Evolutionary conservation across 2,888 invertebrate species (phyloP), one percentile per base, ranked within the genome.

Genomic region (Eretmocerus hayati): DNA sequence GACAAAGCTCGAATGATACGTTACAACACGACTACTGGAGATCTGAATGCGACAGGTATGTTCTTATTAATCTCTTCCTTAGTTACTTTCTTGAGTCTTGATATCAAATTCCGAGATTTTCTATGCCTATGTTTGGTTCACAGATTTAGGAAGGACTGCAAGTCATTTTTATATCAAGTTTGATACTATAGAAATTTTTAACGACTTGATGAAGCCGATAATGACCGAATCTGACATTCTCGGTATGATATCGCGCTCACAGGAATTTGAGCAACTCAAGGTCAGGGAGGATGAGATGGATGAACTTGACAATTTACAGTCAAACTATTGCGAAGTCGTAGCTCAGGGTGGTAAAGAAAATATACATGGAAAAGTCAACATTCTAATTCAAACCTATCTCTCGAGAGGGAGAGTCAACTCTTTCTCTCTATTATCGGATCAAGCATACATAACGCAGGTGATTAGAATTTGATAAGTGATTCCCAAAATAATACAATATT

Each of bases 121-220:
- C n/a, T n/a, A n/a, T n/a, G n/a, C n/a, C n/a, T n/a, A n/a, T n/a
- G n/a, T n/a, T n/a, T n/a, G n/a, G n/a, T n/a, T 9, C 26, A 15
- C 59, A 79, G 93, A 97, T 73, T 76, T 95, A 56, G 99, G 99
- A 0, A 80, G 99, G 46, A 97, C 93, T 13, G 95, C 99, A 0
- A 95, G 95, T 66, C 92, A 96, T 71, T 99, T 87, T 74, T 99
- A 99, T 72, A 90, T 99, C 52, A 96, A 94, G 55, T 89, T 90
- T 66, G 91, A 92, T 59, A 97, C 97, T 0, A 88, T 99, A 60
- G 89, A 93, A 69, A 82, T 87, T 18, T 92, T 96, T 72, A 93
- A 94, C 72, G 87, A 91, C 55, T 77, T 83, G 64, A 78, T 90
- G 54, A 80, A 80, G 48, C 80, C 85, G 31, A 78, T 87, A 21